These are phyloP conservation scores for Centropus unirufus DNA, from an alignment of 2,113 vertebrate species.

Conservation along the genomic window DNA sequence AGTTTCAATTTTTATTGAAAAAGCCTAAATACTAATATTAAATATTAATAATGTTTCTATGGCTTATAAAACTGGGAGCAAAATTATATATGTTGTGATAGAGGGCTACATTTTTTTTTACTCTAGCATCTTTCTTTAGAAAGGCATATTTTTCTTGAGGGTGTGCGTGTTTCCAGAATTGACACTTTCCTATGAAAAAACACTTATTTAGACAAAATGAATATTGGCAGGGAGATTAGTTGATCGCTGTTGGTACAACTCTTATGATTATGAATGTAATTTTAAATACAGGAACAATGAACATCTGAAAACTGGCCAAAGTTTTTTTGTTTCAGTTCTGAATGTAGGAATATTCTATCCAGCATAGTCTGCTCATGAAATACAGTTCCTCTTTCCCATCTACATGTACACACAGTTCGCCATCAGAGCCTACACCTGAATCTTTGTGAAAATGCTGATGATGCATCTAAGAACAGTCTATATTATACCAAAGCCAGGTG, in stretches of 20 bases:
- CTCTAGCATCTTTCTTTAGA: neutral
- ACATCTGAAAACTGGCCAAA: neutral
- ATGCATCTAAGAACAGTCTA: neutral
- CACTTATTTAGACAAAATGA: neutral
- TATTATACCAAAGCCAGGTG: neutral
- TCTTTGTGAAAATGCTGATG: accelerated
- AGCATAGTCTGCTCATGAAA: neutral
- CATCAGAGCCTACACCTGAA: too few relatives aligned
- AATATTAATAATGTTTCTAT: neutral
- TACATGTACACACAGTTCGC: accelerated
- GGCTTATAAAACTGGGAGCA: neutral
- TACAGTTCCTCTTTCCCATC: neutral
- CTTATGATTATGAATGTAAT: neutral
- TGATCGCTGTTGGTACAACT: neutral
- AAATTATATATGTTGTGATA: neutral
- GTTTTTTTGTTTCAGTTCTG: neutral
- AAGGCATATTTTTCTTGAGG: neutral
- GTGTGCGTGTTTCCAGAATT: neutral
- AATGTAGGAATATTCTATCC: too few relatives aligned
- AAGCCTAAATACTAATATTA: neutral
- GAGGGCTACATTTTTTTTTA: neutral
- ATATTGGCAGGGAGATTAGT: neutral
- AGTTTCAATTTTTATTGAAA: neutral
- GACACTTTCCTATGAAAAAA: neutral
- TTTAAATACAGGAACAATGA: neutral